Evolutionary conservation across 2,888 invertebrate species (phyloP).

Genomic region (Diarsia rubi): DNA sequence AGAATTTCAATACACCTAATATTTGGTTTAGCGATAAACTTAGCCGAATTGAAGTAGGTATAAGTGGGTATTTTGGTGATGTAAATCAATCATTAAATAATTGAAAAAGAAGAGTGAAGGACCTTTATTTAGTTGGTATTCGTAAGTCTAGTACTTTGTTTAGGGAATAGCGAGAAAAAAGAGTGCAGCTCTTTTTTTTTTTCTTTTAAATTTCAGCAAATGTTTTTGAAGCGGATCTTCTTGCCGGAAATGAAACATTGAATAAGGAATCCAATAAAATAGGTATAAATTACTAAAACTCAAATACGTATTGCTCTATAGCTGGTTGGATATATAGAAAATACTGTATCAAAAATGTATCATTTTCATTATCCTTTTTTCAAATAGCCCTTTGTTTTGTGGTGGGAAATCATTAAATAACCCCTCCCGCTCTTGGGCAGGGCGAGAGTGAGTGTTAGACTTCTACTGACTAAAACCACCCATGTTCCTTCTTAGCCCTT

Average conservation of each 20-base stretch:
- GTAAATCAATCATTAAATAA: not conserved
- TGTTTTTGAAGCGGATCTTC: not conserved
- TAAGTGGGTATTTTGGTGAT: no score
- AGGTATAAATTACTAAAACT: not conserved
- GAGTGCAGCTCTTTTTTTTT: no score
- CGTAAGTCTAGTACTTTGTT: not conserved
- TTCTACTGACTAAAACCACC: no score
- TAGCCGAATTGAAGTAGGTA: not conserved
- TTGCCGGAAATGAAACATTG: not conserved
- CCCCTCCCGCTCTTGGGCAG: no score
- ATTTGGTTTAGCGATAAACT: constrained; percentile 22
- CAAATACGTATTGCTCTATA: not conserved
- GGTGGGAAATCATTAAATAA: no score
- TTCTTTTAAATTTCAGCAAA: no score
- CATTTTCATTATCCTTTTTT: not conserved
- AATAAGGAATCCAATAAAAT: not conserved
- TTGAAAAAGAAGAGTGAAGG: not conserved
- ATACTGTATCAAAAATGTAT: not conserved
- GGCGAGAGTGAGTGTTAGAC: no score
- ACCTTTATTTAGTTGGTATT: not conserved
- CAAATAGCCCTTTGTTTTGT: no score
- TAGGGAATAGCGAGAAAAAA: not conserved
- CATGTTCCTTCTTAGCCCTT: no score
- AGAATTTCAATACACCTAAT: constrained; percentile 36
- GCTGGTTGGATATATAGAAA: not conserved